These are phyloP conservation scores for Propsilocerus akamusi DNA, from an alignment of 1,140 invertebrate genomes.

Conservation along the genomic window DNA sequence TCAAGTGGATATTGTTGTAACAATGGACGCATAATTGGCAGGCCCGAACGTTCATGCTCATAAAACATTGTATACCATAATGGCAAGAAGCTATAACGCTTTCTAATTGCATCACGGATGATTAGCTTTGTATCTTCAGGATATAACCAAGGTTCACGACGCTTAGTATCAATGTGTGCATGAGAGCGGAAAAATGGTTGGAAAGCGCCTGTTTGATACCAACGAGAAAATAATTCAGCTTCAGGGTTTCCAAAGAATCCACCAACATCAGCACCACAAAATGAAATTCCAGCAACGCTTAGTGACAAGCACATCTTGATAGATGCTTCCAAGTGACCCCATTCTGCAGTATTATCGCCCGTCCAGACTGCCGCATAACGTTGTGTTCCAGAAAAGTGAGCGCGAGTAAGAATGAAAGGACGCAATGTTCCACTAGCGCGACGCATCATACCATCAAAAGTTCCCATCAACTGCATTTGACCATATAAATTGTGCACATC, in stretches of 20 bases:
- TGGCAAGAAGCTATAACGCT: constrained; percentile 77
- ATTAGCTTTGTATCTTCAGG: constrained; percentile 52
- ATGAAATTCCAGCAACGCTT: constrained; percentile 77
- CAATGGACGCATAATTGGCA: constrained; percentile 77
- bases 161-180: constrained; percentile 75
- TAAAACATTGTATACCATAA: constrained; percentile 94
- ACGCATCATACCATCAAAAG: constrained; percentile 60
- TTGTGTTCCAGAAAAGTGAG: constrained; percentile 85
- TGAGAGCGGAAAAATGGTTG: constrained; percentile 42
- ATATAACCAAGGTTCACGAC: constrained; percentile 92
- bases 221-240: constrained; percentile 70
- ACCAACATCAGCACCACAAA: constrained; percentile 93
- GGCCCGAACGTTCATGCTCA: constrained; percentile 61
- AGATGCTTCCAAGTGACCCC: constrained; percentile 73
- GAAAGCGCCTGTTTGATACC: constrained; percentile 71
- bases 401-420: constrained; percentile 84
- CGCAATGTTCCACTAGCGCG: constrained; percentile 46
- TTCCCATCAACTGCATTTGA: constrained; percentile 40
- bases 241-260: constrained; percentile 98
- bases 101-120: constrained; percentile 60
- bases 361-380: constrained; percentile 91
- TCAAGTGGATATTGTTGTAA: constrained; percentile 84
- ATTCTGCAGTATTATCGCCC: constrained; percentile 91
- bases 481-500: constrained; percentile 96
- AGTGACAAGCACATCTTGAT: constrained; percentile 90